Evolutionary conservation across 2,888 invertebrate genomes (phyloP).

Genomic region (Napeogenes inachia): DNA sequence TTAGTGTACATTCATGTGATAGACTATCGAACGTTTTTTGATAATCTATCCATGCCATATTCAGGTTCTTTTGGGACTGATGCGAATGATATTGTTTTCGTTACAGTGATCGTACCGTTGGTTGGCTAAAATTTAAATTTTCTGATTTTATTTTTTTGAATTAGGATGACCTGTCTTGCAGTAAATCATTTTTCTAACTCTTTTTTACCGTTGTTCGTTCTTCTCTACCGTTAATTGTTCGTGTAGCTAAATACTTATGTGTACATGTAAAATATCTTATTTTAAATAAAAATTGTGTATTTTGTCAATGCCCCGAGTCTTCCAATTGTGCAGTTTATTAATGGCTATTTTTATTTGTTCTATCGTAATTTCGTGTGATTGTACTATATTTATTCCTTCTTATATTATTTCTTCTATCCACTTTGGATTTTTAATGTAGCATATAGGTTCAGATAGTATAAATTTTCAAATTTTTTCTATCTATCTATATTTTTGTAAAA

Average conservation of each 20-base stretch:
- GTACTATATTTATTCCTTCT: background rate
- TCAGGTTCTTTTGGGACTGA: conserved; percentile 20
- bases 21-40: conserved; percentile 8
- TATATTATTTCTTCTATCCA: conserved; percentile 12
- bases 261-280: no score
- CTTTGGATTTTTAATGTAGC: conserved; percentile 13
- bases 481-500: conserved; percentile 5
- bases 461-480: conserved; percentile 1
- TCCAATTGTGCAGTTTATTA: no score
- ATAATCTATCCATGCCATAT: conserved; percentile 23
- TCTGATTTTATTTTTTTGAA: conserved; percentile 9
- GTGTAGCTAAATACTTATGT: no score
- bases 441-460: background rate
- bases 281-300: no score
- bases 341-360: no score
- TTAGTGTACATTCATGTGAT: conserved; percentile 3
- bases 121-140: conserved; percentile 11
- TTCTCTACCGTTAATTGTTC: no score
- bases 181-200: conserved; percentile 15
- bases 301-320: no score
- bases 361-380: no score
- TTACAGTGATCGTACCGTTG: conserved; percentile 12
- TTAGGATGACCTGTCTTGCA: background rate
- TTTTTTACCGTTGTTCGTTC: no score
- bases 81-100: conserved; percentile 17